A percentile compares a stretch with the other conserved stretches of the same genome.
Evolutionary conservation across 2,113 vertebrate species (phyloP).

Genomic region (Hippocampus abdominalis): DNA sequence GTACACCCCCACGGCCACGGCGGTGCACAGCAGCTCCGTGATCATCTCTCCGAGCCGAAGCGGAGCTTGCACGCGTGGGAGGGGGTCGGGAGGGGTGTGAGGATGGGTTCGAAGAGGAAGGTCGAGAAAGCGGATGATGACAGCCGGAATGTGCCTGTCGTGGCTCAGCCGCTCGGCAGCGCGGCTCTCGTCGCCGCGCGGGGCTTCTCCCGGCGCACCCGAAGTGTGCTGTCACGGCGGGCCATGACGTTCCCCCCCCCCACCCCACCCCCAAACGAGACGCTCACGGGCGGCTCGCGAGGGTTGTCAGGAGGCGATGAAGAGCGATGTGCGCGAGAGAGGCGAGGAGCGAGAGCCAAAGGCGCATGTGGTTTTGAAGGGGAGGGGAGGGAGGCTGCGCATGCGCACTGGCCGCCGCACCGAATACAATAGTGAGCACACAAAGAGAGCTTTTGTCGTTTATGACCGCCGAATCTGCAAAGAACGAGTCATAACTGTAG

Average conservation of each 20-base stretch:
- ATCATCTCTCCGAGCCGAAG: constrained; percentile 79
- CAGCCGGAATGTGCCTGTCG: background rate
- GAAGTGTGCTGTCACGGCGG: constrained; percentile 53
- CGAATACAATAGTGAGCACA: background rate
- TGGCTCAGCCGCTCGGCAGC: constrained; percentile 47
- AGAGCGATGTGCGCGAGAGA: constrained; percentile 26
- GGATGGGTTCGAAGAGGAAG: background rate
- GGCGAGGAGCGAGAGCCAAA: constrained; percentile 29
- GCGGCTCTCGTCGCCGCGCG: constrained; percentile 27
- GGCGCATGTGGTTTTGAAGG: constrained; percentile 56
- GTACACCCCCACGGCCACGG: constrained; percentile 88
- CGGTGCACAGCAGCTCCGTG: constrained; percentile 88
- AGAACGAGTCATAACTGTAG: background rate
- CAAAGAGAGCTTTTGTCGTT: background rate
- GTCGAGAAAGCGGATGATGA: background rate
- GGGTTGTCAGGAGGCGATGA: background rate
- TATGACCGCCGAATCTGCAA: background rate
- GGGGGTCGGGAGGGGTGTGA: background rate
- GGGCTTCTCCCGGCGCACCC: constrained; percentile 27
- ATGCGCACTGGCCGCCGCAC: constrained; percentile 40
- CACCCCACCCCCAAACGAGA: background rate
- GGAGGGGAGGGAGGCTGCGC: constrained; percentile 27
- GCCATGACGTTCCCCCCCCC: constrained; percentile 42
- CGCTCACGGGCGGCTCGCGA: constrained; percentile 3
- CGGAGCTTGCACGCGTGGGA: background rate